Conservation (phyloP, 2,888 invertebrate species). For the Drosophila percnosoma region DNA sequence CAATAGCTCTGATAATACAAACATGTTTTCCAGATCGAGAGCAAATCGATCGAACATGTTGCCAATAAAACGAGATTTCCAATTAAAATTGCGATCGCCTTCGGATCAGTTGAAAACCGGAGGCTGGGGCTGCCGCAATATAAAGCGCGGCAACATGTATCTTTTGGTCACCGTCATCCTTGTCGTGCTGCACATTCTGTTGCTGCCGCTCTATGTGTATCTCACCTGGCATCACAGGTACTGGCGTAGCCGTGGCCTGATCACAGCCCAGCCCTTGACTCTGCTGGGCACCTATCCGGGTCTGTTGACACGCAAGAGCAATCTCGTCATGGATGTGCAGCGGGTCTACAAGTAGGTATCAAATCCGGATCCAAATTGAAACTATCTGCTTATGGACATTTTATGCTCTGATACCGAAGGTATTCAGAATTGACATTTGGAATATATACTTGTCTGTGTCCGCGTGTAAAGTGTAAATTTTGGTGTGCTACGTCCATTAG, state of each 20-base stretch:
- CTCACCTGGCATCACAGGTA: constrained; percentile 81
- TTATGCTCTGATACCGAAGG: background rate
- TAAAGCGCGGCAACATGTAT: constrained; percentile 56
- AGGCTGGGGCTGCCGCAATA: constrained; percentile 74
- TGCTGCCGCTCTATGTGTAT: constrained; percentile 70
- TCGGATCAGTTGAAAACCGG: constrained; percentile 24
- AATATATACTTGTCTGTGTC: background rate
- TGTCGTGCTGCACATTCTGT: constrained; percentile 46
- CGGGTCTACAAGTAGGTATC: constrained; percentile 83
- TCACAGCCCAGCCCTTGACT: constrained; percentile 82
- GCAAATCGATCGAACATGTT: constrained; percentile 17
- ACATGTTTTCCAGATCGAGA: background rate
- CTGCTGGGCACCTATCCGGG: constrained; percentile 83
- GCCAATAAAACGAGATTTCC: background rate
- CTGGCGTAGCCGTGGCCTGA: constrained; percentile 83
- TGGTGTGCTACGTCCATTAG: no score
- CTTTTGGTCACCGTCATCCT: constrained; percentile 36
- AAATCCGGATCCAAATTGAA: background rate
- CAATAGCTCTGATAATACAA: background rate
- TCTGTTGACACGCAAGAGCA: constrained; percentile 69
- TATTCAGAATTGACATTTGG: background rate
- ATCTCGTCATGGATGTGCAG: constrained; percentile 81
- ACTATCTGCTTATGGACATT: background rate
- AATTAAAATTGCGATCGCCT: background rate
- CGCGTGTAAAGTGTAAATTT: background rate